Percentiles rank a stretch among this genome's conserved stretches.
Evolutionary conservation across 2,113 vertebrate genomes (phyloP).

Genomic region (Fregetta grallaria): DNA sequence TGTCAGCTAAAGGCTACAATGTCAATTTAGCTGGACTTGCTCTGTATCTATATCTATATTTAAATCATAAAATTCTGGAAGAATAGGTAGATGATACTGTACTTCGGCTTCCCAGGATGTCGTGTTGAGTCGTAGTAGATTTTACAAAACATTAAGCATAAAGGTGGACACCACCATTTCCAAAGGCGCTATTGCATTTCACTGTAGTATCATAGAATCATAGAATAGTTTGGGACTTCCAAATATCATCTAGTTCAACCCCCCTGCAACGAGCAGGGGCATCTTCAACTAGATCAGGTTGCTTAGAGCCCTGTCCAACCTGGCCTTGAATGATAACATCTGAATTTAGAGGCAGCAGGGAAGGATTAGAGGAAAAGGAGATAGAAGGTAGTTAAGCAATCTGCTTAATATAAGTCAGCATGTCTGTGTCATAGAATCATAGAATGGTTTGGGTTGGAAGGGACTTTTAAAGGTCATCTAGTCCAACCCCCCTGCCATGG

Average conservation of each 20-base stretch:
- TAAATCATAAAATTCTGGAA: neutral
- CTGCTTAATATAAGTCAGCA: no score
- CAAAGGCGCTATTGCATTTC: neutral
- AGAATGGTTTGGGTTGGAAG: neutral
- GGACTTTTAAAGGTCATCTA: neutral
- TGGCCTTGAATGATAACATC: neutral
- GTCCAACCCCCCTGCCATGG: no score
- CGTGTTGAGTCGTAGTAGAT: neutral
- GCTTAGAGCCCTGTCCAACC: neutral
- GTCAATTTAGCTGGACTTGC: neutral
- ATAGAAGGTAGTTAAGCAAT: no score
- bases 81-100: neutral
- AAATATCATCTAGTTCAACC: neutral
- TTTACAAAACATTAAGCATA: neutral
- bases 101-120: neutral
- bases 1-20: neutral
- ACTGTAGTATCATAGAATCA: neutral
- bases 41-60: neutral
- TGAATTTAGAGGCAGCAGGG: no score
- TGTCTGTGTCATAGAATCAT: neutral
- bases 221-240: neutral
- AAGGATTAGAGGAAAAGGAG: no score
- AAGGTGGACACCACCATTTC: neutral
- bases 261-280: neutral
- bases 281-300: neutral